These are phyloP conservation scores for Allophyes oxyacanthae DNA, from an alignment of 2,888 invertebrate genomes.

Conservation along the genomic window DNA sequence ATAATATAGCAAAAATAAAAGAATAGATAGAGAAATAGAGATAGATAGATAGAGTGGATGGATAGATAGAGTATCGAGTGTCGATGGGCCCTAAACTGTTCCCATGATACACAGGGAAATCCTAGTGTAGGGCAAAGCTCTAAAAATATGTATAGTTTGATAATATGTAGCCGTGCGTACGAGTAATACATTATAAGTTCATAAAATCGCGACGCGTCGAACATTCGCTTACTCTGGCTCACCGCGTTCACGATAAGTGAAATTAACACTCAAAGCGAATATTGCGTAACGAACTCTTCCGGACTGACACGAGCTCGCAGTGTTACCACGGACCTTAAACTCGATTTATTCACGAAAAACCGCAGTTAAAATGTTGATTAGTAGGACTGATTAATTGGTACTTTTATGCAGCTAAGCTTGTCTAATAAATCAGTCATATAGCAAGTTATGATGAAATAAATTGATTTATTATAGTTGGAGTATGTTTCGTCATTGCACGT, in stretches of 20 bases:
- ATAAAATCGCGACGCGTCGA: not conserved
- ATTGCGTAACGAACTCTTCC: conserved; percentile 45
- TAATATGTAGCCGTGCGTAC: too few relatives aligned
- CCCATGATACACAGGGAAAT: too few relatives aligned
- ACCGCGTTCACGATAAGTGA: conserved; percentile 24
- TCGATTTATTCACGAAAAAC: conserved; percentile 1
- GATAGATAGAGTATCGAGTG: too few relatives aligned
- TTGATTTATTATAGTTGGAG: conserved; percentile 24
- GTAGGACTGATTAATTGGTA: conserved; percentile 14
- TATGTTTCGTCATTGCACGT: conserved; percentile 16
- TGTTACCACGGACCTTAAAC: conserved; percentile 10
- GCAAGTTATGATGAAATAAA: conserved; percentile 25
- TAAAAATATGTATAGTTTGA: too few relatives aligned
- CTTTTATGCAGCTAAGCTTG: conserved; percentile 16
- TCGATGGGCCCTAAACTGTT: too few relatives aligned
- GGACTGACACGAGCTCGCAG: not conserved
- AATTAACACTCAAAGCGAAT: conserved; percentile 15
- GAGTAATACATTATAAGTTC: too few relatives aligned
- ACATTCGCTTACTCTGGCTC: not conserved
- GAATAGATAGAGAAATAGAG: too few relatives aligned
- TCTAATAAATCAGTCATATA: conserved; percentile 14
- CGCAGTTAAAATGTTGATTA: not conserved
- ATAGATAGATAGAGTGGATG: too few relatives aligned
- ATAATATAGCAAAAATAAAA: too few relatives aligned
- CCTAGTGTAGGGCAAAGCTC: too few relatives aligned